Base-by-base conservation (phyloP, 2,888 invertebrate genomes). In the Lacanobia oleracea region DNA sequence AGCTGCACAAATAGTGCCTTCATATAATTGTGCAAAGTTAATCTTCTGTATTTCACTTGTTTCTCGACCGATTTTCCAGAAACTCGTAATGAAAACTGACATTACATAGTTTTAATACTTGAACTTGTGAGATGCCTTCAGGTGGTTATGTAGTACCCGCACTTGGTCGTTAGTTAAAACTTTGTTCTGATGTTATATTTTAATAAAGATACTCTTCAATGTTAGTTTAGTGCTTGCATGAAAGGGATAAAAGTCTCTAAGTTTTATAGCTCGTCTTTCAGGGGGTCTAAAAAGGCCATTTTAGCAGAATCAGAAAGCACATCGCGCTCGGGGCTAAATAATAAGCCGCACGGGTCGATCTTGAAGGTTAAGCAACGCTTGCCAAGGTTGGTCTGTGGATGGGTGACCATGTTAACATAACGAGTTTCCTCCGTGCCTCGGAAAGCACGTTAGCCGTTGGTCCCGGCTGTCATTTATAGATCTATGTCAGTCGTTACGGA, bases 61-160 rank as follows among this genome's bases (percentile, higher is more conserved):
- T 21, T 21, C 8, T 21, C 8, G 37, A 37, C 14, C n/a, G 18
- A 37, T 21, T 59, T 40, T 59, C 59, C 40, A 21, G 14, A 21
- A 40, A 40, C 37, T 59, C 21, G 37, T 60, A 43, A 10, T 56
- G 23, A n/a, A 56, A 56, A 56, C 23, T 54, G 18, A 40, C 18
- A 12, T 65, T 2, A 65, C 23, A 0, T 56, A 56, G 64, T 65
- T 65, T 40, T 56, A 23, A 27, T 40, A 27, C 9, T 40, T 54
- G 18, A 54, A 56, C 57, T 27, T 65, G 18, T n/a, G 1, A 14
- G 64, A 56, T 9, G 6, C 23, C 18, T 40, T 65, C 40, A n/a
- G 18, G 40, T 23, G 7, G 21, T 59, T 21, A 37, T 21, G 14
- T 60, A 10, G 21, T 21, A 8, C 33, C 2, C 6, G n/a, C 43